Evolutionary conservation across 1,140 invertebrate species (phyloP).

Genomic region (Pissodes strobi): DNA sequence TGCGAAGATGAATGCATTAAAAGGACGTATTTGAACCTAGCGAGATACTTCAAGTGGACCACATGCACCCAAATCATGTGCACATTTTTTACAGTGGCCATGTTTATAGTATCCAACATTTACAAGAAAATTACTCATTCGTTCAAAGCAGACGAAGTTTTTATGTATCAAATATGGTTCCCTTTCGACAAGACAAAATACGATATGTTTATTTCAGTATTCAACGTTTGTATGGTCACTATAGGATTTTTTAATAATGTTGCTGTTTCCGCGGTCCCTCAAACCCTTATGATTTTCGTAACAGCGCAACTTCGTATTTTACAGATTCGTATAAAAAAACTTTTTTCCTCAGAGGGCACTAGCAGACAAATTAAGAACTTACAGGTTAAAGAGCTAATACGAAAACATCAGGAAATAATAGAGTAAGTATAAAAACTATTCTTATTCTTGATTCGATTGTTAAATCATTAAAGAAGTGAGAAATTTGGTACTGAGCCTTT

Average conservation of each 20-base stretch:
- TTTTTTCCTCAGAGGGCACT: background rate
- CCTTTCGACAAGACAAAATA: slow-evolving; percentile 1
- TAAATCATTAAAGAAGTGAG: no score
- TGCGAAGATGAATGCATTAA: background rate
- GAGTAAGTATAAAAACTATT: slow-evolving; percentile 8
- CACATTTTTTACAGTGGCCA: background rate
- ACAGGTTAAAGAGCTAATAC: background rate
- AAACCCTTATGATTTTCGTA: background rate
- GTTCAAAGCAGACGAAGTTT: background rate
- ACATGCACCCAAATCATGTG: background rate
- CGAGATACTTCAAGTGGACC: background rate
- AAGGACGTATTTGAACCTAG: background rate
- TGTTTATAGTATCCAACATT: background rate
- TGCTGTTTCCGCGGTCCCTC: background rate
- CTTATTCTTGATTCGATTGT: no score
- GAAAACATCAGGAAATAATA: background rate
- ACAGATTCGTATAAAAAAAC: background rate
- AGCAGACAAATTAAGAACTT: background rate
- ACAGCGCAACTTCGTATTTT: background rate
- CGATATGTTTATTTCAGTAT: background rate
- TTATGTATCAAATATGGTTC: slow-evolving; percentile 5
- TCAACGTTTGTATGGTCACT: background rate
- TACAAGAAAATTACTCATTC: background rate
- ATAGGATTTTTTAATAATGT: background rate
- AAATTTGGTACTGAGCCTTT: no score